Evolutionary conservation across 2,797 vertebrate genomes (phyloP).

Genomic region (Lutjanus argentimaculatus): DNA sequence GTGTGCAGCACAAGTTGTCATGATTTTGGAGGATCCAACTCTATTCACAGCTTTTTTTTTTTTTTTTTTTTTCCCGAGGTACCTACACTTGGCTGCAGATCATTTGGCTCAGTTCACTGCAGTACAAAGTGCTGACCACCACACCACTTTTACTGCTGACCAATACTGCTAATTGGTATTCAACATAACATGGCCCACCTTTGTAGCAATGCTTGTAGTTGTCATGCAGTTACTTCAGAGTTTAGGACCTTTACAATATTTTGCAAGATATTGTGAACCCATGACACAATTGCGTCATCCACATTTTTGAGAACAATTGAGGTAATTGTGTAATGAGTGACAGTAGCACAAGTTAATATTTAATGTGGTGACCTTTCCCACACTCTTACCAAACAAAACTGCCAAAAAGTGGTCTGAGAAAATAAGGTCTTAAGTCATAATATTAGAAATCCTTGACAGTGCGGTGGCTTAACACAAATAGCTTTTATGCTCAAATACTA

Average conservation of each 20-base stretch:
- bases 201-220: background rate
- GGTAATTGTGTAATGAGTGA: background rate
- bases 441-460: background rate
- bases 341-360: background rate
- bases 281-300: background rate
- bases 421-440: background rate
- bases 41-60: background rate
- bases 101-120: constrained; percentile 15
- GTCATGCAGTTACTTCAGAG: background rate
- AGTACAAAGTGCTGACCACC: constrained; percentile 31
- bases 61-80: background rate
- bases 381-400: background rate
- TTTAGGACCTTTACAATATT: background rate
- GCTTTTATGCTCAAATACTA: background rate
- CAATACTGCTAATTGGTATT: constrained; percentile 5
- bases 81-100: background rate
- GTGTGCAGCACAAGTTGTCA: background rate
- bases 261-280: background rate
- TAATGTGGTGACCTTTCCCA: background rate
- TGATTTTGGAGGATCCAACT: background rate
- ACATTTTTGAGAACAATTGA: background rate
- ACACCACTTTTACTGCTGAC: constrained; percentile 13
- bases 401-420: background rate
- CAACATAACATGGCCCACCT: constrained; percentile 9
- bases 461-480: background rate